Evolutionary conservation across 2,113 vertebrate species (phyloP).

Genomic region (Chlorodrepanis virens): DNA sequence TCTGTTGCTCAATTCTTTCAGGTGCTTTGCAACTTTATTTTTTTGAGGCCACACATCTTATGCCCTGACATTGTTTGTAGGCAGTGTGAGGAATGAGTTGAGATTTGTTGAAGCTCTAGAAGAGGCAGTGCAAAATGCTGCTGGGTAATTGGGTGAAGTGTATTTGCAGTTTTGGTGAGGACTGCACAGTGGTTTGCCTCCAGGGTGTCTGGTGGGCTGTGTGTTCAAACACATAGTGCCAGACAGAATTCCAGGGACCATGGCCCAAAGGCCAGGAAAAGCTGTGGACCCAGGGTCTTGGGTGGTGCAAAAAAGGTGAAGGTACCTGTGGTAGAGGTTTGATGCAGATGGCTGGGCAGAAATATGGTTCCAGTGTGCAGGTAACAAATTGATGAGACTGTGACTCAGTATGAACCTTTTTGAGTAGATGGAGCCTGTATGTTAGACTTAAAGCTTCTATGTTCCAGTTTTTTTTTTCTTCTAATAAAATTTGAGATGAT

Average conservation of each 20-base stretch:
- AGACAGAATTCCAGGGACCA: background rate
- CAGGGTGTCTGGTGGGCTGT: background rate
- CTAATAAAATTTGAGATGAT: background rate
- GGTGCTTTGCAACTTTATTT: background rate
- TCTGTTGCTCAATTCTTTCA: background rate
- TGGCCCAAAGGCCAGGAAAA: background rate
- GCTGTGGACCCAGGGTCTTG: background rate
- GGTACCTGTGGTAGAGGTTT: background rate
- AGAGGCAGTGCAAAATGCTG: background rate
- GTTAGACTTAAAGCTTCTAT: background rate
- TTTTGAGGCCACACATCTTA: background rate
- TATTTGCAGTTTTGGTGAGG: background rate
- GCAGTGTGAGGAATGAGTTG: background rate
- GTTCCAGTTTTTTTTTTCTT: background rate
- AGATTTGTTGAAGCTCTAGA: background rate
- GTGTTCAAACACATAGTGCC: background rate
- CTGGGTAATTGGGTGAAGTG: background rate
- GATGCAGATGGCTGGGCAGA: background rate
- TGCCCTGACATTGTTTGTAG: background rate
- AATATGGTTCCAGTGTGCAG: background rate
- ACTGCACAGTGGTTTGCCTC: background rate
- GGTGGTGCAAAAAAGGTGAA: background rate
- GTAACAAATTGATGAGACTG: background rate
- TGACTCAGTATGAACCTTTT: background rate
- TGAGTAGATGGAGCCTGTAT: background rate